Evolutionary conservation across 2,113 vertebrate species (phyloP), one percentile per base, ranked within the genome.

Genomic region (Cryptomyrus ogoouensis): DNA sequence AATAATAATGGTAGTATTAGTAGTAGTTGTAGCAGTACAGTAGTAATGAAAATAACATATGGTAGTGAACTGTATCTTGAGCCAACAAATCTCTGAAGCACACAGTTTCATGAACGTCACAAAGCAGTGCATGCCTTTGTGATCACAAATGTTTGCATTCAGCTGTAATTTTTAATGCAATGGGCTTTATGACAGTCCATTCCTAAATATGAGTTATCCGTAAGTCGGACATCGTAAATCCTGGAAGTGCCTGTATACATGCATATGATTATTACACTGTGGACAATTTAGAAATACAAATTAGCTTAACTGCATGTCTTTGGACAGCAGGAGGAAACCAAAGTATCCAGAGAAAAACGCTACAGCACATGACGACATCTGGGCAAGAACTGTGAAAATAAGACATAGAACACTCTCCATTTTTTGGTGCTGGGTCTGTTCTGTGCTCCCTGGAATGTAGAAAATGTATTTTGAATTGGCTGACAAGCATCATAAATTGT

Each of bases 401-500:
- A 80, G 17, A 80, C 27, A 39, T 39, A 80, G 17, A 80, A 42
- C 42, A 17, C 35, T 80, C 74, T 80, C 15, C 35, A 19, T 80
- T 7, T 42, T 42, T 19, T 80, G 15, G 39, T 15, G 35, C 31
- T 80, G 15, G 74, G 35, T 80, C 62, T 31, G 10, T 70, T 70
- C 62, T 70, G n/a, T 70, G 62, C 62, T 70, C 62, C 0, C 27
- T 70, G 27, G 62, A 70, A 70, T 31, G 62, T 70, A 31, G 62
- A 70, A 31, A 70, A 70, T 70, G 74, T 7, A 42, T 42, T 80
- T 80, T 80, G 74, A 80, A 80, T 80, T 80, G 74, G 35, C 31
- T 80, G 35, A 80, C 74, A 80, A 80, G 74, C 35, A 80, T 42
- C 74, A 42, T 80, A 80, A 80, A 80, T 77, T 77, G 74, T 77